These are phyloP conservation scores for Pampusana beccarii DNA, from an alignment of 2,113 vertebrate species.

Conservation along the genomic window DNA sequence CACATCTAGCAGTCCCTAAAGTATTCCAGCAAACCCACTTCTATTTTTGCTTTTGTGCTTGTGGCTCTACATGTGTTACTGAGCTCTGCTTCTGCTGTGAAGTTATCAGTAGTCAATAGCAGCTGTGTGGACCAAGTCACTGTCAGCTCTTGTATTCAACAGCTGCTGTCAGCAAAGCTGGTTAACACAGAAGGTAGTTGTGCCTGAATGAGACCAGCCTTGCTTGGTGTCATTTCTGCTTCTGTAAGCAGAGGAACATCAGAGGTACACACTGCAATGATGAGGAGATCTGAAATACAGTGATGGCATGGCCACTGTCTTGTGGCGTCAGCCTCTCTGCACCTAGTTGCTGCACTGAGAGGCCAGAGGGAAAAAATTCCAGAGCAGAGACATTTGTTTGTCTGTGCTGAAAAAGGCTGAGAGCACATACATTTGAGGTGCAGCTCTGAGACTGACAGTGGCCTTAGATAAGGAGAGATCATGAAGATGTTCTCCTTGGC, in stretches of 20 bases:
- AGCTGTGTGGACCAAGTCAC: background rate
- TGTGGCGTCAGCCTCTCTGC: background rate
- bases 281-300: background rate
- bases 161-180: background rate
- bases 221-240: background rate
- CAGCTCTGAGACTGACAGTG: accelerated
- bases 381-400: background rate
- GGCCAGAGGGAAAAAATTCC: background rate
- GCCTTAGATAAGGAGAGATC: background rate
- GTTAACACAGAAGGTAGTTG: background rate
- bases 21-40: background rate
- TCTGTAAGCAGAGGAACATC: background rate
- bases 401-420: background rate
- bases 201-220: accelerated
- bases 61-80: background rate
- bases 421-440: background rate
- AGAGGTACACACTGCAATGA: background rate
- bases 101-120: background rate
- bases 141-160: background rate
- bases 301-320: background rate
- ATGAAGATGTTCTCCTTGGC: background rate
- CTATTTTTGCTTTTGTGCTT: background rate
- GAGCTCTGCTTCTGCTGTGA: background rate
- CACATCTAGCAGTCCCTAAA: background rate
- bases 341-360: background rate